Evolutionary conservation across 2,888 invertebrate species (phyloP).

Genomic region (Coelinius sp.): DNA sequence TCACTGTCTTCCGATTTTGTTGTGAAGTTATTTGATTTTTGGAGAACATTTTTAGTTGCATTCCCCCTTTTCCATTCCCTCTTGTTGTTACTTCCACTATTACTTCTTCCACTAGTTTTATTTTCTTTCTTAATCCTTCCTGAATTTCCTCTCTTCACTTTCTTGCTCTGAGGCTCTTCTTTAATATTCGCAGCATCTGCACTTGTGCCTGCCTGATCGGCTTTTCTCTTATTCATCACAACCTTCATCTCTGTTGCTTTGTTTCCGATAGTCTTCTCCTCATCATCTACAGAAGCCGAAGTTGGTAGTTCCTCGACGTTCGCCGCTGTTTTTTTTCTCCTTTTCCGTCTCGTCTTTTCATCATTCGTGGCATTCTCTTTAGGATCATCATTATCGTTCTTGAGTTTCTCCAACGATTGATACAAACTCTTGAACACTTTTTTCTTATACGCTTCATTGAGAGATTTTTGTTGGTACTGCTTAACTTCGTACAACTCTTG

Average conservation of each 20-base stretch:
- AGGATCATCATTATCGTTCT: constrained; percentile 47
- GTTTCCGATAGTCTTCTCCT: constrained; percentile 36
- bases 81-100: constrained; percentile 38
- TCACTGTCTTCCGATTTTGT: constrained; percentile 43
- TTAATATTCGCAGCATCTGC: constrained; percentile 26
- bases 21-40: constrained; percentile 38
- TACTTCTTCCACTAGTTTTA: background rate
- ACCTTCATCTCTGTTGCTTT: constrained; percentile 41
- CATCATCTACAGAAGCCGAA: background rate
- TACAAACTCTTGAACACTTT: constrained; percentile 87
- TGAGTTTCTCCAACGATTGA: constrained; percentile 58
- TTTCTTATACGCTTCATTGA: constrained; percentile 81
- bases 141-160: background rate
- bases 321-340: constrained; percentile 43
- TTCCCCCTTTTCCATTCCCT: background rate
- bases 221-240: constrained; percentile 23
- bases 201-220: constrained; percentile 1
- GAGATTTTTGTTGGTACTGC: constrained; percentile 81
- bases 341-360: constrained; percentile 55
- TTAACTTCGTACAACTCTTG: constrained; percentile 86
- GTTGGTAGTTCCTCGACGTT: constrained; percentile 35
- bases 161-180: constrained; percentile 28
- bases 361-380: constrained; percentile 44
- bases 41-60: background rate
- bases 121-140: background rate